Conservation (phyloP, 1,140 invertebrate species). For the Drosophila jambulina region DNA sequence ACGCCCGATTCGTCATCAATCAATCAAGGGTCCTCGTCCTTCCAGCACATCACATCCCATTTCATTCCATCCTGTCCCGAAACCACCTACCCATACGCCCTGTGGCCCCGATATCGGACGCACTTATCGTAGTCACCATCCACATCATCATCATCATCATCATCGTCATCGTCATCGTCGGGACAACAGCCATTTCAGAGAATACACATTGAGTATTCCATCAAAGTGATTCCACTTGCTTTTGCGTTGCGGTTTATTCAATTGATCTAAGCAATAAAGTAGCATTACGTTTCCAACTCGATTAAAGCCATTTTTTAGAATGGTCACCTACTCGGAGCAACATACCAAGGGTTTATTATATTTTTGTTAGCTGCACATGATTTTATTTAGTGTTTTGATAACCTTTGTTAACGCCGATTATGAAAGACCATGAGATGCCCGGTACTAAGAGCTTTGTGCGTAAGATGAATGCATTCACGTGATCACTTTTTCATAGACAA, state of each 20-base stretch:
- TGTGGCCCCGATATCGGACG: slow-evolving; percentile 52
- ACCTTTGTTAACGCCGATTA: not conserved
- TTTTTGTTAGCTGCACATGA: not conserved
- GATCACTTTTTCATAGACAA: not conserved
- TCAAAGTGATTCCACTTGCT: slow-evolving; percentile 32
- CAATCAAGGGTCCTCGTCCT: slow-evolving; percentile 53
- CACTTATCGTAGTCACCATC: slow-evolving; percentile 63
- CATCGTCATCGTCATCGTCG: slow-evolving; percentile 11
- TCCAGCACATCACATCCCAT: slow-evolving; percentile 15
- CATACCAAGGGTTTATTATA: not conserved
- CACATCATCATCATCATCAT: slow-evolving; percentile 24
- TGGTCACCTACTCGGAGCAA: not conserved
- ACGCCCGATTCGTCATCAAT: slow-evolving; percentile 73
- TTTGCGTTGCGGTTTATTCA: slow-evolving; percentile 34
- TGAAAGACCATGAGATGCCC: not conserved
- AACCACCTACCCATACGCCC: slow-evolving; percentile 54
- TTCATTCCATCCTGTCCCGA: slow-evolving; percentile 17
- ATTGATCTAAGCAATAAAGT: slow-evolving; percentile 27
- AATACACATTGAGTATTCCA: slow-evolving; percentile 23
- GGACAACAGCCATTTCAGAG: slow-evolving; percentile 6
- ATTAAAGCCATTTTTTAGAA: not conserved
- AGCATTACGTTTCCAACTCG: not conserved
- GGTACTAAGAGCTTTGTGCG: not conserved
- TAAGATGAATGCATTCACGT: not conserved
- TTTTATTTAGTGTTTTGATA: not conserved